Conservation (phyloP, 2,797 vertebrate genomes). For the Macropodus opercularis region DNA sequence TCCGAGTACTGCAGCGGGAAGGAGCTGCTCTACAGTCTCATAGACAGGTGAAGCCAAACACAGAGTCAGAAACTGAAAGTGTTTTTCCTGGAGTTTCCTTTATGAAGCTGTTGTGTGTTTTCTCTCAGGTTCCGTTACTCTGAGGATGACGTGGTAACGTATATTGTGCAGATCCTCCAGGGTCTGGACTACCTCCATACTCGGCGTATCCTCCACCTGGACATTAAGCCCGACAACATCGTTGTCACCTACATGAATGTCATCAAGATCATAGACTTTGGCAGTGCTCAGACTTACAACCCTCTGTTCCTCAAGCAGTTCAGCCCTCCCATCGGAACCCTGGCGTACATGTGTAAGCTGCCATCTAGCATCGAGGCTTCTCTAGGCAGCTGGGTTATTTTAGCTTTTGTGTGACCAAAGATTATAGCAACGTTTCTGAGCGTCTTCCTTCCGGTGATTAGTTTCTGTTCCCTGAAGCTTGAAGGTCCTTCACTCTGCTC, state of each 20-base stretch:
- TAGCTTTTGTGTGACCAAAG: background rate
- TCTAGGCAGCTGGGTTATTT: background rate
- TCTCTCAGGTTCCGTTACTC: slow-evolving; percentile 93
- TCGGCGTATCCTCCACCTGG: slow-evolving; percentile 91
- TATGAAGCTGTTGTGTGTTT: slow-evolving; percentile 7
- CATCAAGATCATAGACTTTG: slow-evolving; percentile 97
- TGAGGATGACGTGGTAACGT: slow-evolving; percentile 94
- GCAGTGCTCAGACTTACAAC: slow-evolving; percentile 93
- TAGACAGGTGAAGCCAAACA: slow-evolving; percentile 86
- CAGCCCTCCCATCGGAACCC: slow-evolving; percentile 88
- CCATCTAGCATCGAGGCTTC: background rate
- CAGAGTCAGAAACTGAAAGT: no score
- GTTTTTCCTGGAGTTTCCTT: no score
- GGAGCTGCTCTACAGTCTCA: slow-evolving; percentile 94
- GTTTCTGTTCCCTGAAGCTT: no score
- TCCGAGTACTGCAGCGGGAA: slow-evolving; percentile 93
- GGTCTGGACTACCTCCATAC: slow-evolving; percentile 94
- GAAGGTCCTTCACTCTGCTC: no score
- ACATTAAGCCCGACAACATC: slow-evolving; percentile 96
- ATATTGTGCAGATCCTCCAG: slow-evolving; percentile 91
- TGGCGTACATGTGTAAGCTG: slow-evolving; percentile 98
- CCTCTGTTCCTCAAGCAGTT: slow-evolving; percentile 92
- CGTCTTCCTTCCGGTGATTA: no score
- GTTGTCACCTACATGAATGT: slow-evolving; percentile 90
- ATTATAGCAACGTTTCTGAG: no score